phyloP scores from a whole-genome alignment of 2,113 vertebrate species.

The Piaya cayana region DNA sequence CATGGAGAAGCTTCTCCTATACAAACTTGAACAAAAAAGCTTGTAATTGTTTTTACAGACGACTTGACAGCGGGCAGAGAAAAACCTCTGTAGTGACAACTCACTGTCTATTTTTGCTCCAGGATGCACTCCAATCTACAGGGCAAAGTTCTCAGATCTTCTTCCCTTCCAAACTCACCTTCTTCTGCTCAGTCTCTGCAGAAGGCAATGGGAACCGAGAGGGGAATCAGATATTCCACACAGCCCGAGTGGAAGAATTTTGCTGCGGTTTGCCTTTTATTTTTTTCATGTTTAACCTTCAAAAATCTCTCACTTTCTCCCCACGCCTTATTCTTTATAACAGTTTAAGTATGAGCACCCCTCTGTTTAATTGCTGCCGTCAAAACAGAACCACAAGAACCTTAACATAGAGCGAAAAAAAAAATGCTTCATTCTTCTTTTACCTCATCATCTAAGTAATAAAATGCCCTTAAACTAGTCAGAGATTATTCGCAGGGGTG shows the following conservation, averaged over 20 bases:
- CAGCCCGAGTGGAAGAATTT: neutral
- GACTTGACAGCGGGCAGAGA: neutral
- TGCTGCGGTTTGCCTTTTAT: neutral
- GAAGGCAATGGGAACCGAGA: neutral
- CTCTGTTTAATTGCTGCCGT: neutral
- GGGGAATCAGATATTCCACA: neutral
- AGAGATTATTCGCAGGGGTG: neutral
- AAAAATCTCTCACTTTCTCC: slow-evolving; percentile 35
- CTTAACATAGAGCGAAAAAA: neutral
- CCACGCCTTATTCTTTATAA: neutral
- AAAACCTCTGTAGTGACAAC: neutral
- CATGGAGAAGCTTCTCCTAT: neutral
- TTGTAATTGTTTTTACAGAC: neutral
- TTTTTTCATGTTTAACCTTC: slow-evolving; percentile 9
- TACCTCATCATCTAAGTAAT: neutral
- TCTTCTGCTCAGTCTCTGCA: neutral
- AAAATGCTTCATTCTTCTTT: neutral
- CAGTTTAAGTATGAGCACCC: neutral
- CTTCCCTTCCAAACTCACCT: neutral
- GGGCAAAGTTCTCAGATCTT: neutral
- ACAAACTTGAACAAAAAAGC: neutral
- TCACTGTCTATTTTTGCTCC: neutral
- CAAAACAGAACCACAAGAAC: slow-evolving; percentile 26
- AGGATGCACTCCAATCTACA: neutral
- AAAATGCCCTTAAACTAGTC: neutral